These are phyloP conservation scores for Chaetogeoica ovagalla DNA, from an alignment of 2,888 invertebrate species.

Conservation along the genomic window DNA sequence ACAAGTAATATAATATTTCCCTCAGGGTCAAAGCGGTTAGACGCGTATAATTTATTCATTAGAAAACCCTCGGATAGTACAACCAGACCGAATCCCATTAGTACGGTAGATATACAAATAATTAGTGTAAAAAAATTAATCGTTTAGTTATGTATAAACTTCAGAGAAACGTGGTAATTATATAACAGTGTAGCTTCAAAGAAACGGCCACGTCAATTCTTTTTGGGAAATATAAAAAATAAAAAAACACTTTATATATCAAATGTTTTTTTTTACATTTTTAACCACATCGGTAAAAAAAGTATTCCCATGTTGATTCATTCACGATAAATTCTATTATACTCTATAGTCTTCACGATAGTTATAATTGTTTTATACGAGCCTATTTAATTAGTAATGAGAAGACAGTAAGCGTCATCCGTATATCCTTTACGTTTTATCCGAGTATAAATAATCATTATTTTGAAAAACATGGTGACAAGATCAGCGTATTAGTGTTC, in stretches of 20 bases:
- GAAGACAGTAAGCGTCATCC: no score
- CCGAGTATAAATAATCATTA: no score
- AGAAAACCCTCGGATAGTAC: neutral
- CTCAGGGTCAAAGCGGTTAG: neutral
- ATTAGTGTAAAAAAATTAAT: slow-evolving; percentile 4
- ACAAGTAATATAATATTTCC: slow-evolving; percentile 2
- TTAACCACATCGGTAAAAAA: neutral
- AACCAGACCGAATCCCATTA: slow-evolving; percentile 19
- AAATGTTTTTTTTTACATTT: neutral
- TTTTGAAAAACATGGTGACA: no score
- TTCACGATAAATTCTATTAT: no score
- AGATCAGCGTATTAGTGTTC: no score
- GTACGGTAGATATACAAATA: neutral
- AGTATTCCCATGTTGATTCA: no score
- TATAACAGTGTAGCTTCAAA: neutral
- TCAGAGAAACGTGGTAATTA: neutral
- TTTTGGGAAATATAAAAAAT: neutral
- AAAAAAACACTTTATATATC: neutral
- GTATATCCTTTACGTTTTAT: no score
- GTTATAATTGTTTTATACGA: no score
- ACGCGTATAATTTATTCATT: slow-evolving; percentile 21
- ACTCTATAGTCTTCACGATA: no score
- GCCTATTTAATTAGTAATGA: no score
- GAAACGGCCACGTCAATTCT: neutral
- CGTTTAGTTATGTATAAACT: neutral